Evolutionary conservation across 64 coral and sea anemone species (phyloP), one percentile per base, ranked within the genome.

Genomic region (Actinia tenebrosa): DNA sequence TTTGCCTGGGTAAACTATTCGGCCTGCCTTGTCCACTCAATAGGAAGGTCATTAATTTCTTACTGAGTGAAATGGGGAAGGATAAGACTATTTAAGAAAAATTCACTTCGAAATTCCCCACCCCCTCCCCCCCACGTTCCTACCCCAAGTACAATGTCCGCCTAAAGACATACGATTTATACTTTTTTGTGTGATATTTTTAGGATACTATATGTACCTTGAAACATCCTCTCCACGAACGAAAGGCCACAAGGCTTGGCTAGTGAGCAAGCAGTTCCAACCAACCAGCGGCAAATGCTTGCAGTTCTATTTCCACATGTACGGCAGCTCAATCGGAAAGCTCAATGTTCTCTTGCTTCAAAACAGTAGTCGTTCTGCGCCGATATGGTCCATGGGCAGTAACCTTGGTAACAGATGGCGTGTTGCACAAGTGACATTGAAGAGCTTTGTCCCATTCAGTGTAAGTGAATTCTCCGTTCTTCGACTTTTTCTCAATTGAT

Each of bases 281-380:
- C 86, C 97, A 45, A 99, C 97, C 18, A 91, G 45, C 53, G 97
- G 97, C 17, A 99, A 86, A 88, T 99, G 97, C 68, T 90, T 99
- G 6, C 97, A 94, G 80, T 99, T 99, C 82, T 99, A 93, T 91
- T 99, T 89, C 86, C 97, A 99, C 75, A 99, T 99, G 97, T 94
- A 89, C 55, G 97, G 97, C 53, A 53, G 69, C 42, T 83, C 90
- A 0, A 99, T 99, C 6, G 97, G 97, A 6, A 90, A 63, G 19
- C 89, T 99, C 16, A 99, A 99, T n/a, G 93, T 99, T 27, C 93
- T 99, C 26, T 60, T 99, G 20, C 83, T 87, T 22, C 93, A 95
- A 71, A 94, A 94, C 86, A 93, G 82, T 26, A 90, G 86, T 68
- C 89, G 97, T 7, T 92, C 93, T 64, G 85, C 93, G 1, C 93